These are phyloP conservation scores for Acrocera orbiculus DNA, from an alignment of 2,888 invertebrate genomes.

Conservation along the genomic window DNA sequence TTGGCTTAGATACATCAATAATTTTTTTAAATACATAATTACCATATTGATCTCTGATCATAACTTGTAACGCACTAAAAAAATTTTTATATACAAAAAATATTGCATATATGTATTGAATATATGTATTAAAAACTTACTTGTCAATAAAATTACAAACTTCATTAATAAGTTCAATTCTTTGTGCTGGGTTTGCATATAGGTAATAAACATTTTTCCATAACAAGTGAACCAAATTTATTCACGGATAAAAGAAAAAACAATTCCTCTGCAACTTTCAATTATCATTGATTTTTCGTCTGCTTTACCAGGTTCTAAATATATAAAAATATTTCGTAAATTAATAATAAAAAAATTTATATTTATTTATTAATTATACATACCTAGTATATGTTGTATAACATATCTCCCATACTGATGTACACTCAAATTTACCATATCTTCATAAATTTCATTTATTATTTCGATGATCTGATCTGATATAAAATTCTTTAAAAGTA, in stretches of 20 bases:
- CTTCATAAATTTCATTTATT: conserved; percentile 82
- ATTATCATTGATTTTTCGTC: conserved; percentile 95
- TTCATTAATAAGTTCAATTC: conserved; percentile 91
- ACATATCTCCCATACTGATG: conserved; percentile 99
- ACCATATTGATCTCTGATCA: conserved; percentile 99
- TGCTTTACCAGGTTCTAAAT: conserved; percentile 81
- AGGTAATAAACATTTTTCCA: conserved; percentile 98
- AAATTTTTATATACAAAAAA: too few relatives aligned
- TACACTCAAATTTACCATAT: conserved; percentile 87
- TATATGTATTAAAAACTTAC: conserved; percentile 39
- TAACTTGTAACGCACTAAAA: conserved; percentile 81
- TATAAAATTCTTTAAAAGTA: conserved; percentile 93
- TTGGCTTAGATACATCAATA: conserved; percentile 98
- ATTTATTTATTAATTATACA: conserved; percentile 21
- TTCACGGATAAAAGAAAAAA: conserved; percentile 89
- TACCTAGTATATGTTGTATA: conserved; percentile 93
- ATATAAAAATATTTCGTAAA: conserved; percentile 12
- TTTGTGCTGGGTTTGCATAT: conserved; percentile 86
- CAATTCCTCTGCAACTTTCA: conserved; percentile 71
- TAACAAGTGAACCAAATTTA: conserved; percentile 99
- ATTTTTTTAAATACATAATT: conserved; percentile 99
- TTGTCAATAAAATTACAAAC: conserved; percentile 89
- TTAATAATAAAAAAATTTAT: background rate
- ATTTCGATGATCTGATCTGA: conserved; percentile 71
- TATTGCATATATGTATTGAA: too few relatives aligned